phyloP scores from a whole-genome alignment of 2,797 vertebrate genomes.

The Tokudaia tokunoshimensis region DNA sequence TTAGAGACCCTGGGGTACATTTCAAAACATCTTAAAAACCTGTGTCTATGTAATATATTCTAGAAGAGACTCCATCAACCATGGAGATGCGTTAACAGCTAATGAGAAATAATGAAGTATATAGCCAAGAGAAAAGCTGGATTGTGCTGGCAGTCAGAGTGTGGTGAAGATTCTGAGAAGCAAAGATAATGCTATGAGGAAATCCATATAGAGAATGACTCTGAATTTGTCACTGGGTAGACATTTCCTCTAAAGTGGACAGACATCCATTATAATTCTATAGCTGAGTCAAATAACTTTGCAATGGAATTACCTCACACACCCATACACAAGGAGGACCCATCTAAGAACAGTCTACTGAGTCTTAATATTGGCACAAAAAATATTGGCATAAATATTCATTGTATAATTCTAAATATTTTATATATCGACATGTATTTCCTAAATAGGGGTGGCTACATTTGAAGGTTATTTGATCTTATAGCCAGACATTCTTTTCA shows the following conservation, averaged over 20 bases:
- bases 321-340: neutral
- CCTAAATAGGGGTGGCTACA: neutral
- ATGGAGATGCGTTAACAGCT: neutral
- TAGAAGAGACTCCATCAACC: neutral
- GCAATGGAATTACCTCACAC: neutral
- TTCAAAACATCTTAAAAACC: neutral
- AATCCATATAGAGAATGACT: neutral
- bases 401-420: neutral
- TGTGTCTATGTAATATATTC: neutral
- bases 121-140: neutral
- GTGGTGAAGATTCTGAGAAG: slow-evolving; percentile 11
- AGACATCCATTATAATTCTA: neutral
- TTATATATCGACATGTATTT: neutral
- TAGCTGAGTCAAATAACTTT: neutral
- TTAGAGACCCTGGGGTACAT: neutral
- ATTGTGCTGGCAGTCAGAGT: slow-evolving; percentile 27
- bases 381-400: neutral
- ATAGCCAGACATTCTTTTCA: slow-evolving; percentile 4
- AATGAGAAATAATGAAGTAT: slow-evolving; percentile 17
- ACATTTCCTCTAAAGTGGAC: neutral
- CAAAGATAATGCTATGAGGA: neutral
- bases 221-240: neutral
- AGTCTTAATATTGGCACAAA: neutral
- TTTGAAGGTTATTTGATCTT: slow-evolving; percentile 55
- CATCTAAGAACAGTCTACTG: neutral